phyloP scores from a whole-genome alignment of 2,888 invertebrate genomes.

The Seira musarum region DNA sequence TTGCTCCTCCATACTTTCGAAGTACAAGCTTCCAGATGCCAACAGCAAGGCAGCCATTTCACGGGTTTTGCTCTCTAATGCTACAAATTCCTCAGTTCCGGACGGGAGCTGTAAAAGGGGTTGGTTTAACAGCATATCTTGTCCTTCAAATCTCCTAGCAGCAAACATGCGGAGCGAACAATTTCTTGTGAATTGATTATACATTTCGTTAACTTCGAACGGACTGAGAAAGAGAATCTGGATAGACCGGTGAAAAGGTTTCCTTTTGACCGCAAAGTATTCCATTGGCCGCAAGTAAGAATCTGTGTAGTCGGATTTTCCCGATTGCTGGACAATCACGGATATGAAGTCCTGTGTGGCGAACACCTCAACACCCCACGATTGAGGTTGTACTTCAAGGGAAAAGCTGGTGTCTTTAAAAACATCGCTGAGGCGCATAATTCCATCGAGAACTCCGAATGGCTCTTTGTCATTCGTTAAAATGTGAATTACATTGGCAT shows the following conservation, averaged over 20 bases:
- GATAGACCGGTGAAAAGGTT: background rate
- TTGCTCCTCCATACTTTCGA: slow-evolving; percentile 1
- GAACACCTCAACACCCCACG: slow-evolving; percentile 16
- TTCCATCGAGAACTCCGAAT: background rate
- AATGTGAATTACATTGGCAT: background rate
- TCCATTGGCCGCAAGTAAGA: slow-evolving; percentile 13
- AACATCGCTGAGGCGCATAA: background rate
- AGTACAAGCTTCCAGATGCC: slow-evolving; percentile 28
- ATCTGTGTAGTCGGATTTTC: background rate
- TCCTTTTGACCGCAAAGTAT: slow-evolving; percentile 11
- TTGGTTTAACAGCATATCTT: slow-evolving; percentile 25
- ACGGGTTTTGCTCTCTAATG: background rate
- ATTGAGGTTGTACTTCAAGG: slow-evolving; percentile 7
- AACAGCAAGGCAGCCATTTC: background rate
- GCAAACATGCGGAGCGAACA: slow-evolving; percentile 45
- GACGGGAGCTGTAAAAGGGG: background rate
- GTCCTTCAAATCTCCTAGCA: slow-evolving; percentile 14
- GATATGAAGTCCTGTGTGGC: slow-evolving; percentile 33
- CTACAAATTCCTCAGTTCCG: background rate
- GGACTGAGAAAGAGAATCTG: slow-evolving; percentile 40
- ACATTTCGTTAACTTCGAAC: slow-evolving; percentile 46
- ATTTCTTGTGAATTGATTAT: slow-evolving; percentile 19
- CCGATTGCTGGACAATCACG: background rate
- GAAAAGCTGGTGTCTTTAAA: slow-evolving; percentile 25
- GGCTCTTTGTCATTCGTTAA: background rate